A percentile compares a stretch with the other conserved stretches of the same genome.
These are phyloP conservation scores for Helicolenus hilgendorfi DNA, from an alignment of 2,797 vertebrate species.

Conservation along the genomic window DNA sequence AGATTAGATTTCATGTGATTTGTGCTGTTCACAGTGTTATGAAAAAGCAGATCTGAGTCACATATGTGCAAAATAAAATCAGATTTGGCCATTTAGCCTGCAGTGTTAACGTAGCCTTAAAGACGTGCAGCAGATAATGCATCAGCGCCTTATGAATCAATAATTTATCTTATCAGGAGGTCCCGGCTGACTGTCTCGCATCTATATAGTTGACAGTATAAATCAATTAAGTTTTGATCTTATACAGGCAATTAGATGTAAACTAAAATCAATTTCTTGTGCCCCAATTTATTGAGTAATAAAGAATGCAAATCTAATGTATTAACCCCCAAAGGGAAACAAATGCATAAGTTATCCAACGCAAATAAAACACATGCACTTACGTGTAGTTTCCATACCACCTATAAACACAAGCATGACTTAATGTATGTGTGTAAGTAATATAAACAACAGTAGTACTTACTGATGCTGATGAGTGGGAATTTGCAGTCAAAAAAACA, in stretches of 20 bases:
- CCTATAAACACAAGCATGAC: background rate
- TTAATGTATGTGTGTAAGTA: background rate
- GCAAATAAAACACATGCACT: background rate
- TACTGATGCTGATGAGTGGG: background rate
- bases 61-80: too few relatives aligned
- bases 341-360: background rate
- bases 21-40: too few relatives aligned
- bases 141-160: background rate
- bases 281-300: background rate
- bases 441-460: background rate
- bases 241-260: background rate
- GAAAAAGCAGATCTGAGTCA: too few relatives aligned
- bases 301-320: background rate
- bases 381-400: background rate
- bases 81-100: too few relatives aligned
- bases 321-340: background rate
- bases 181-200: background rate
- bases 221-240: slow-evolving; percentile 6
- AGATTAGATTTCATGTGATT: too few relatives aligned
- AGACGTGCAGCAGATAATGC: background rate
- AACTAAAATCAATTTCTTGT: background rate
- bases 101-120: background rate
- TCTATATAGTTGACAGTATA: background rate
- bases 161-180: background rate
- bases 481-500: background rate